A percentile compares a stretch with the other conserved stretches of the same genome.
phyloP scores from a whole-genome alignment of 1,140 invertebrate species.

The Anastrepha ludens region DNA sequence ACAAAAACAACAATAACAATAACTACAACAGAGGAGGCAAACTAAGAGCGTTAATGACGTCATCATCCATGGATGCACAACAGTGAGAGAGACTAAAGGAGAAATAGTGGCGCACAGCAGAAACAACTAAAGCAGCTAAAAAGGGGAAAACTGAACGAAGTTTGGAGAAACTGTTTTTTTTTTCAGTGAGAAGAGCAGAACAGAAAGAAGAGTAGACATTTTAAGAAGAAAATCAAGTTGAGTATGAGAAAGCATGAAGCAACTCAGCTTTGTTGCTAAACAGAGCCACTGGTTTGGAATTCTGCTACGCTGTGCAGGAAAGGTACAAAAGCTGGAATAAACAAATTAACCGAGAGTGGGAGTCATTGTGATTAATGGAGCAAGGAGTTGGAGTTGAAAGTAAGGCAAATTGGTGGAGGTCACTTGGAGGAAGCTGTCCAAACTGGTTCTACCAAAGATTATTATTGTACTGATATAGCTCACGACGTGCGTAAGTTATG shows the following conservation, averaged over 20 bases:
- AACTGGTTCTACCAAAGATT: slow-evolving; percentile 1
- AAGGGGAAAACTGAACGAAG: slow-evolving; percentile 48
- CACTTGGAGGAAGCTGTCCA: slow-evolving; percentile 1
- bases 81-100: slow-evolving; percentile 15
- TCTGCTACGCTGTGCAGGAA: background rate
- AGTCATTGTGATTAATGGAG: slow-evolving; percentile 14
- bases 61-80: slow-evolving; percentile 3
- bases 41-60: slow-evolving; percentile 9
- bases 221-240: background rate
- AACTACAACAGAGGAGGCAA: background rate
- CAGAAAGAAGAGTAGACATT: background rate
- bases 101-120: background rate
- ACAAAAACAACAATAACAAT: background rate
- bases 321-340: background rate
- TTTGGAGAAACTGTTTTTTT: slow-evolving; percentile 14
- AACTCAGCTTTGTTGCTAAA: background rate
- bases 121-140: background rate
- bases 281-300: too few relatives aligned
- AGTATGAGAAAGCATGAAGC: background rate
- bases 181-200: background rate
- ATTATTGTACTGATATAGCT: background rate
- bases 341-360: background rate
- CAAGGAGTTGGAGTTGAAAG: slow-evolving; percentile 1
- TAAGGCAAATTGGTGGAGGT: slow-evolving; percentile 42
- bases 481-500: slow-evolving; percentile 5